A percentile compares a stretch with the other conserved stretches of the same genome.
These are phyloP conservation scores for Latheticus oryzae DNA, from an alignment of 2,888 invertebrate species.

Conservation along the genomic window DNA sequence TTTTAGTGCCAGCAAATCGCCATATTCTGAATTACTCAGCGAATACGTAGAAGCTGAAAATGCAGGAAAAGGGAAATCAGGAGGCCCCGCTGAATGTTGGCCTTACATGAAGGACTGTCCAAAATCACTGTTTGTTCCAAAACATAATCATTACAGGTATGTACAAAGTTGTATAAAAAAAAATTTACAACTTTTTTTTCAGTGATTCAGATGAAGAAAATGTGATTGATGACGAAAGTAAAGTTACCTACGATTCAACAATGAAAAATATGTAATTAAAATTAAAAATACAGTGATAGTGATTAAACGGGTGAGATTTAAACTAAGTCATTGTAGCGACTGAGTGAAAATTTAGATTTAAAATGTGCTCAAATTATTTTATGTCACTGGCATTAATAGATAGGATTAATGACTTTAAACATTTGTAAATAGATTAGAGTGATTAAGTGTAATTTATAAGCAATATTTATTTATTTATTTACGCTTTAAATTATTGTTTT, in stretches of 20 bases:
- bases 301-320: conserved; percentile 53
- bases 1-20: conserved; percentile 83
- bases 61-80: conserved; percentile 74
- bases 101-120: conserved; percentile 86
- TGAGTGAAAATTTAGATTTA: too few relatives aligned
- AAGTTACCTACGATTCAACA: conserved; percentile 58
- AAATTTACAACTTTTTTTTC: conserved; percentile 32
- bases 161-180: too few relatives aligned
- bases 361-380: conserved; percentile 46
- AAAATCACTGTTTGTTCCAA: conserved; percentile 78
- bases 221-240: conserved; percentile 50
- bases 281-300: conserved; percentile 45
- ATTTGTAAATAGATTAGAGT: too few relatives aligned
- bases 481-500: too few relatives aligned
- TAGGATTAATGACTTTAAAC: conserved; percentile 1
- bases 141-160: conserved; percentile 69
- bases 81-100: conserved; percentile 82
- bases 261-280: conserved; percentile 55
- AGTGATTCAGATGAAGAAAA: conserved; percentile 50
- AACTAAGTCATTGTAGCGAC: conserved; percentile 51
- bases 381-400: conserved; percentile 40
- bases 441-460: too few relatives aligned
- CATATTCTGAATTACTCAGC: conserved; percentile 76
- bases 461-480: too few relatives aligned
- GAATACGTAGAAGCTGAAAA: conserved; percentile 87